Conservation (phyloP, 2,888 invertebrate species). For the Epinotia demarniana region DNA sequence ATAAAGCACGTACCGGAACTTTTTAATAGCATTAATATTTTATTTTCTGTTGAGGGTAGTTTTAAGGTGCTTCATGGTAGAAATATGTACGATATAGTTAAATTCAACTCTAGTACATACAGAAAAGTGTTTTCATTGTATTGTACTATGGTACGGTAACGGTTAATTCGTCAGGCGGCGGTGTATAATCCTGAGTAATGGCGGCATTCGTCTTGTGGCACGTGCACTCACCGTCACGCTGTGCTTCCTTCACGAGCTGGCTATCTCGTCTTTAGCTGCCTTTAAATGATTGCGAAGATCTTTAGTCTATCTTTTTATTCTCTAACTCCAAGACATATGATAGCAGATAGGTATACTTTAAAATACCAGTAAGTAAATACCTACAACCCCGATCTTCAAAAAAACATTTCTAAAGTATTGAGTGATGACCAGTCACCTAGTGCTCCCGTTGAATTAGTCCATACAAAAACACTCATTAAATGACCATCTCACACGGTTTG, state of each 20-base stretch:
- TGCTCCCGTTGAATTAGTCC: background rate
- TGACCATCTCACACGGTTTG: background rate
- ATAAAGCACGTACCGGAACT: background rate
- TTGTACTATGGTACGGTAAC: slow-evolving; percentile 33
- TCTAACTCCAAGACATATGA: too few relatives aligned
- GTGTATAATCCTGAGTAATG: slow-evolving; percentile 73
- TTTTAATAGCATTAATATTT: background rate
- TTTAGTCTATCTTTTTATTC: background rate
- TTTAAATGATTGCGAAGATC: background rate
- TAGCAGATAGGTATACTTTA: too few relatives aligned
- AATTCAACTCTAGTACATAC: background rate
- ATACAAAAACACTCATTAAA: background rate
- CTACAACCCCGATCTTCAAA: too few relatives aligned
- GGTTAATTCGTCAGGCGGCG: slow-evolving; percentile 52
- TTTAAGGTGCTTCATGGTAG: background rate
- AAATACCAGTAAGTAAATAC: too few relatives aligned
- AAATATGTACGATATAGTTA: background rate
- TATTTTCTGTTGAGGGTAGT: background rate
- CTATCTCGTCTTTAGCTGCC: slow-evolving; percentile 6
- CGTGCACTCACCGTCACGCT: slow-evolving; percentile 61
- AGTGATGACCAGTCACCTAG: background rate
- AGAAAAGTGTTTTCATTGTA: slow-evolving; percentile 3
- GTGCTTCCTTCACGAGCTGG: slow-evolving; percentile 45
- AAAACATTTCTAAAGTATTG: too few relatives aligned
- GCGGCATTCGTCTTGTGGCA: slow-evolving; percentile 64